Percentiles rank a stretch among this genome's conserved stretches.
These are phyloP conservation scores for Drosophila nigromelanica DNA, from an alignment of 1,140 invertebrate species.

Conservation along the genomic window DNA sequence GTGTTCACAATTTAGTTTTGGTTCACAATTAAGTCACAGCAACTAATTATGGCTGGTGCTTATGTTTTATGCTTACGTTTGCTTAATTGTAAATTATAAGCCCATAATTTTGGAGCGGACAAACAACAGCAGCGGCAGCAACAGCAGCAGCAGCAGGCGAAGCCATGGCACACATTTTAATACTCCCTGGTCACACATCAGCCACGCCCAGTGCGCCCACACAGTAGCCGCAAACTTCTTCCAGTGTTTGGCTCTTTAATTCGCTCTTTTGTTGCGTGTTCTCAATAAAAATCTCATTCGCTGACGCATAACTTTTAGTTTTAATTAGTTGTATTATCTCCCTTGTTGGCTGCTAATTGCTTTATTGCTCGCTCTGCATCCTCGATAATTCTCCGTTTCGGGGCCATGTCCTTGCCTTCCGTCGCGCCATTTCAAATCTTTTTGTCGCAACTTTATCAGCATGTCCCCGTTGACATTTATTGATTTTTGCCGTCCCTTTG, in stretches of 20 bases:
- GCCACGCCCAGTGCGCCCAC: slow-evolving; percentile 21
- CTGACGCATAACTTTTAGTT: slow-evolving; percentile 82
- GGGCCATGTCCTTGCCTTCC: slow-evolving; percentile 22
- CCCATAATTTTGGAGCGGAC: slow-evolving; percentile 67
- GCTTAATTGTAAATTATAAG: slow-evolving; percentile 80
- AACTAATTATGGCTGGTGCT: slow-evolving; percentile 72
- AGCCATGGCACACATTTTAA: slow-evolving; percentile 63
- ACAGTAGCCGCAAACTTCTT: not conserved
- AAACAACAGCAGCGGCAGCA: slow-evolving; percentile 6
- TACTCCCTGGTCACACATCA: slow-evolving; percentile 69
- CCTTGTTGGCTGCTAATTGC: slow-evolving; percentile 78
- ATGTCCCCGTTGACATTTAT: slow-evolving; percentile 74
- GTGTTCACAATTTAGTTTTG: slow-evolving; percentile 50
- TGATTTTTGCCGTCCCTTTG: slow-evolving; percentile 62
- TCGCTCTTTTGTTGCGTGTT: slow-evolving; percentile 37
- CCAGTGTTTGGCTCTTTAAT: slow-evolving; percentile 20
- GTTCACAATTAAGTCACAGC: slow-evolving; percentile 52
- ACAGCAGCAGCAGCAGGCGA: slow-evolving; percentile 18
- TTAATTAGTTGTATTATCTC: slow-evolving; percentile 82
- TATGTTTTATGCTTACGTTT: slow-evolving; percentile 75
- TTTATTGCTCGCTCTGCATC: slow-evolving; percentile 61
- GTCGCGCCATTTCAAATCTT: slow-evolving; percentile 68
- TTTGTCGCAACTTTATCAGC: slow-evolving; percentile 79
- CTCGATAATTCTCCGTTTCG: slow-evolving; percentile 29
- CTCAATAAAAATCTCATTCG: slow-evolving; percentile 81